phyloP scores from a whole-genome alignment of 2,113 vertebrate genomes.

The Rhagologus leucostigma region DNA sequence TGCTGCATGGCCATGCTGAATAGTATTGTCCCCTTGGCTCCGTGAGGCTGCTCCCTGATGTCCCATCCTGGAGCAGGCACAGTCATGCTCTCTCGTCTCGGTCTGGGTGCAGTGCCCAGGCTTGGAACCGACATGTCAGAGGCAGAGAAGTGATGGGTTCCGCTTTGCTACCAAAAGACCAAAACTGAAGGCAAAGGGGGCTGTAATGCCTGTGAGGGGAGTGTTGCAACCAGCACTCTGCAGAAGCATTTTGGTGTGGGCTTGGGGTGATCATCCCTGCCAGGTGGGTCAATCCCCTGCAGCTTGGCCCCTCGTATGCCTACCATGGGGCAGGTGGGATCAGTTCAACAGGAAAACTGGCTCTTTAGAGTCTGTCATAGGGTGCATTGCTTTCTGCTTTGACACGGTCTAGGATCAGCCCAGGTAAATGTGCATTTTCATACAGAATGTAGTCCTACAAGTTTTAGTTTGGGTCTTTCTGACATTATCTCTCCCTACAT shows the following conservation, averaged over 20 bases:
- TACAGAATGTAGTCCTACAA: not conserved
- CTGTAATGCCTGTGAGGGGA: not conserved
- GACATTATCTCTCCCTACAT: not conserved
- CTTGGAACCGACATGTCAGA: rapidly evolving
- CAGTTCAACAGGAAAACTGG: not conserved
- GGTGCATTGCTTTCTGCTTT: not conserved
- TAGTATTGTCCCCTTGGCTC: not conserved
- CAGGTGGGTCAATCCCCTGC: not conserved
- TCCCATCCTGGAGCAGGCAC: not conserved
- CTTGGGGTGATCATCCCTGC: rapidly evolving
- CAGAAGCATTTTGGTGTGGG: not conserved
- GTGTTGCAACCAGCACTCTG: too few relatives aligned
- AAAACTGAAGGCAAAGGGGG: not conserved
- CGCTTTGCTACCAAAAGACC: not conserved
- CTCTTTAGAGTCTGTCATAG: not conserved
- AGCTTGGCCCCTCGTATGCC: not conserved
- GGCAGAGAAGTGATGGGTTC: not conserved
- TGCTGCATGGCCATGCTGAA: not conserved
- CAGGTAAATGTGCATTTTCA: not conserved
- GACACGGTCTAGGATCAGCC: not conserved
- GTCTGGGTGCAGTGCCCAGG: rapidly evolving
- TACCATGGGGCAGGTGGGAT: not conserved
- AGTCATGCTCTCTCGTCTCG: rapidly evolving
- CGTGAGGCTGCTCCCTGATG: not conserved
- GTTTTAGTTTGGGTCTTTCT: not conserved